Base-by-base conservation (phyloP, 1,140 invertebrate species). In the Lordiphosa mommai region DNA sequence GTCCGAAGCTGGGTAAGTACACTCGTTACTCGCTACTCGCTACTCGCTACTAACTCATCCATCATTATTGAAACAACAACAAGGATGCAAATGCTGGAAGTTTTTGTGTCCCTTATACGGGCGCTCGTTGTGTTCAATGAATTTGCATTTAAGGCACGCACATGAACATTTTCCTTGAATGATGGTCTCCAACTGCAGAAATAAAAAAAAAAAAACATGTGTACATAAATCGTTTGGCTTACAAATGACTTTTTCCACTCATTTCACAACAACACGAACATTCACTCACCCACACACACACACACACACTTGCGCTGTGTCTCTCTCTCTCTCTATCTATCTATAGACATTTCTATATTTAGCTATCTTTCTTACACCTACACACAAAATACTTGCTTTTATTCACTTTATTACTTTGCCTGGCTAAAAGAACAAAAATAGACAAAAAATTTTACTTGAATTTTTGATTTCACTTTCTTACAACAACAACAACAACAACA, bases 391-490 rank as follows among this genome's bases (percentile, higher is more conserved):
- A 79, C 76, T 63, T 74, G 74, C 74, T 82, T 80, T 59, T 58
- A 43, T 53, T 44, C 38, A 41, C 38, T 37, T 44, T 67, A 67
- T 67, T 67, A 20, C 52, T 67, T 67, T 67, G 63, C 63, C 63
- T 67, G 63, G 63, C 63, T 67, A 67, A 49, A 58, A 67, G 67
- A 44, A 38, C 29, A 12, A 67, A 41, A 44, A 58, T 58, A 38
- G 43, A 65, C 65, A 34, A 57, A 32, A 43, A 67, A 67, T 58
- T 67, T 64, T 96, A n/a, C 96, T 37, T 95, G 95, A 33, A 65
- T 55, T 65, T 65, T 60, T 68, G 65, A 68, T 68, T 68, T 50
- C 34, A 52, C 46, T 50, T 68, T 30, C 37, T 46, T 27, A 32
- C 30, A 48, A 67, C 1, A 29, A 50, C 36, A 29, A 46, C 55